Conservation (phyloP, 1,140 invertebrate species). For the Panulirus ornatus region DNA sequence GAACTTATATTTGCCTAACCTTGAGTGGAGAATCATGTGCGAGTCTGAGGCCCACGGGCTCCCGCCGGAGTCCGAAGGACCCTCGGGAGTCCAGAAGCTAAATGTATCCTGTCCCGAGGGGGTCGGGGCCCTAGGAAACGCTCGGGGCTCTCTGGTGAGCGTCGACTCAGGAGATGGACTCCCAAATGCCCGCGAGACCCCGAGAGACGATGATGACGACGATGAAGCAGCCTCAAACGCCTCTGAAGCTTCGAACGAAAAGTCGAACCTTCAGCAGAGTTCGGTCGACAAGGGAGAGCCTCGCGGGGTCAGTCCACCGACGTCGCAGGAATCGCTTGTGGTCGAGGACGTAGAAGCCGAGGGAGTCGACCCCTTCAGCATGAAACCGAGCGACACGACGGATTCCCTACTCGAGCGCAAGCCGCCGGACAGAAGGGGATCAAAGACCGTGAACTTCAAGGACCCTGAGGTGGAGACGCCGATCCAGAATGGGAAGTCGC, state of each 20-base stretch:
- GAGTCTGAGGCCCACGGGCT: background rate
- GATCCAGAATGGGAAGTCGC: background rate
- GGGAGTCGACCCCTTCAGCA: constrained; percentile 43
- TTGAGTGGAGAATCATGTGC: constrained; percentile 4
- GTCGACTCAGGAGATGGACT: background rate
- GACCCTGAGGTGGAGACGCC: constrained; percentile 16
- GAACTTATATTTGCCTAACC: background rate
- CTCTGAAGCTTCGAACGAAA: background rate
- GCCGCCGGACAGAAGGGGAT: background rate
- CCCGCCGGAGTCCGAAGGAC: background rate
- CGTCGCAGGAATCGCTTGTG: background rate
- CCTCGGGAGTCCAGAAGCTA: background rate
- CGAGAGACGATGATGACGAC: background rate
- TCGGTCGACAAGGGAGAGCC: background rate
- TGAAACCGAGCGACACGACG: background rate
- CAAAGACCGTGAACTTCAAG: constrained; percentile 51
- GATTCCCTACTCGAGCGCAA: background rate
- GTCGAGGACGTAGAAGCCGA: background rate
- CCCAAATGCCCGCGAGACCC: background rate
- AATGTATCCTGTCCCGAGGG: background rate
- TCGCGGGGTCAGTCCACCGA: background rate
- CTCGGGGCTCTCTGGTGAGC: background rate
- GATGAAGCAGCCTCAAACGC: background rate
- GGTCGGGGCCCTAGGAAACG: background rate
- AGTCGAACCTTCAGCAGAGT: background rate